Conservation (phyloP, 2,113 vertebrate species). For the Ardeotis arabs region DNA sequence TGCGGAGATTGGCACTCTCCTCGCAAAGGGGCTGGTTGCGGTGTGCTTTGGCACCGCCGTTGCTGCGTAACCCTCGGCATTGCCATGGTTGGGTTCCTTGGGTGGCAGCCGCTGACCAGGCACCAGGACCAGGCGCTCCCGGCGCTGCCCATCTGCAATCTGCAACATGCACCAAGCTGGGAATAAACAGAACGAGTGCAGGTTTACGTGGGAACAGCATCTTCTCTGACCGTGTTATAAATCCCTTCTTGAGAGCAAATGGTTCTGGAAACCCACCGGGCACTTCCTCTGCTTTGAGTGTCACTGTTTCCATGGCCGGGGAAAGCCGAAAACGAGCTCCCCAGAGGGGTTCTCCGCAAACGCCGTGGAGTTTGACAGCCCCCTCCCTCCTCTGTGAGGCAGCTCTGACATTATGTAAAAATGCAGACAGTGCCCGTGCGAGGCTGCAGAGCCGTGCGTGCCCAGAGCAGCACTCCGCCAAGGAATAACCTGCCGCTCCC, state of each 20-base stretch:
- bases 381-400: not conserved
- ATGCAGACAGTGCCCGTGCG: not conserved
- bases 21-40: not conserved
- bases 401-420: not conserved
- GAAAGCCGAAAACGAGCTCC: not conserved
- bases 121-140: not conserved
- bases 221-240: not conserved
- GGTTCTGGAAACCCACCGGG: not conserved
- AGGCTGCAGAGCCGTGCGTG: not conserved
- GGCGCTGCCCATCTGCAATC: not conserved
- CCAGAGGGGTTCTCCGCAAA: not conserved
- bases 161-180: accelerated
- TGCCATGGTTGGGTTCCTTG: not conserved
- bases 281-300: not conserved
- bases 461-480: not conserved
- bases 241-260: not conserved
- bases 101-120: not conserved
- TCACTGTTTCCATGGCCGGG: not conserved
- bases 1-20: not conserved
- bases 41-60: no score
- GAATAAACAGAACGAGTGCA: not conserved
- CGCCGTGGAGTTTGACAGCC: not conserved
- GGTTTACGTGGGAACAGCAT: not conserved
- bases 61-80: no score
- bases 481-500: not conserved